Percentiles rank a stretch among this genome's conserved stretches.
Evolutionary conservation across 2,113 vertebrate genomes (phyloP).

Genomic region (Petromus typicus): DNA sequence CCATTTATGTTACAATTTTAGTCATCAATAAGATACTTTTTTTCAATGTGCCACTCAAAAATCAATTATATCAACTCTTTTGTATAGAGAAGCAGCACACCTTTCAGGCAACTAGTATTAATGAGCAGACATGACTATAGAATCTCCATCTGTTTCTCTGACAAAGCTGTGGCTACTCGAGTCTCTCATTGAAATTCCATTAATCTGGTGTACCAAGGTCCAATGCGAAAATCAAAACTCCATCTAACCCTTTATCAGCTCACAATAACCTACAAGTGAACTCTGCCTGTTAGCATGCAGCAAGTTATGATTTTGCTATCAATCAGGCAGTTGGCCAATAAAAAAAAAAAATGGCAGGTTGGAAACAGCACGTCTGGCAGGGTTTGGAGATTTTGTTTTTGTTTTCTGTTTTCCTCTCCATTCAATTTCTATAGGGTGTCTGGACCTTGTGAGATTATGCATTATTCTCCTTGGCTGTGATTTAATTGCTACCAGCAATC

Average conservation of each 20-base stretch:
- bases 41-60: slow-evolving; percentile 86
- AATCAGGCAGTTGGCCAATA: slow-evolving; percentile 88
- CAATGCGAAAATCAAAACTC: slow-evolving; percentile 92
- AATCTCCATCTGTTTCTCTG: slow-evolving; percentile 92
- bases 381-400: slow-evolving; percentile 77
- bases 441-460: slow-evolving; percentile 86
- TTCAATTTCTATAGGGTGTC: slow-evolving; percentile 84
- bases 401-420: slow-evolving; percentile 84
- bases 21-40: slow-evolving; percentile 86
- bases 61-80: slow-evolving; percentile 91
- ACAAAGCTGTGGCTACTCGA: slow-evolving; percentile 91
- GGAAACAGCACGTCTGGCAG: slow-evolving; percentile 83
- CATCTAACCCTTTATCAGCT: slow-evolving; percentile 92
- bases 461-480: slow-evolving; percentile 87
- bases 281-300: slow-evolving; percentile 91
- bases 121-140: slow-evolving; percentile 91
- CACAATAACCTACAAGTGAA: slow-evolving; percentile 93
- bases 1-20: slow-evolving; percentile 84
- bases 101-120: slow-evolving; percentile 92
- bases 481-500: slow-evolving; percentile 92
- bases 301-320: slow-evolving; percentile 91
- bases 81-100: slow-evolving; percentile 89
- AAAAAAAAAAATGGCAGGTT: slow-evolving; percentile 83
- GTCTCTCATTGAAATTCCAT: slow-evolving; percentile 92
- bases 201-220: slow-evolving; percentile 90